Base-by-base conservation (phyloP, 2,113 vertebrate species). In the Campylomormyrus numenius region DNA sequence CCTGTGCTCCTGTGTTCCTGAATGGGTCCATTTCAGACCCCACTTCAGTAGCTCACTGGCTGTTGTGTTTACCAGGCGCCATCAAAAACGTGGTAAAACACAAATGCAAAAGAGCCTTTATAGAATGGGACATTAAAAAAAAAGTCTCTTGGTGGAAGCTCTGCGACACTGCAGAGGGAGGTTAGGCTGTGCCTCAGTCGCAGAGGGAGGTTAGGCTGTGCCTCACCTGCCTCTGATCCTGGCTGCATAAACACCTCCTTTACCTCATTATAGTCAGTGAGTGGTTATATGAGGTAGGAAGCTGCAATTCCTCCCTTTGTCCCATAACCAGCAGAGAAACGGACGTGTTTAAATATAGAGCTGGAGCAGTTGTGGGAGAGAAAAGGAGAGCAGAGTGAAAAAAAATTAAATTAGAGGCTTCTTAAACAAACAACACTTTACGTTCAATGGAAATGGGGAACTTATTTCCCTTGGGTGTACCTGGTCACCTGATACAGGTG, bases 161-260 rank as follows among this genome's bases (percentile, higher is more conserved):
- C 62, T 66, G 92, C 94, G 90, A 93, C 93, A 93, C n/a, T n/a
- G 3, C 39, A 39, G 39, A 39, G 88, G 52, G 19, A 24, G 90
- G 92, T 86, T 90, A 50, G 56, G 87, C 88, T 85, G 91, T 90
- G 91, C 92, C 92, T 90, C 88, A 83, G 35, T 39, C 35, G 92
- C 24, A 0, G 93, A 93, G 39, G 39, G 39, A 39, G 90, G 92
- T 85, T 91, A 49, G 52, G 88, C 89, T 85, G 91, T 90, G 91
- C 92, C 92, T 90, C 89, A 83, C 90, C 90, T 91, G 91, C 90
- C 86, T 91, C 92, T 90, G 24, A 21, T 90, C 77, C 94, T 88
- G 94, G 94, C 94, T 91, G 93, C 95, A 94, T 17, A 95, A 94
- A 92, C 90, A 91, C 90, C 93, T 88, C 90, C 6, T 91, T 92